Conservation (phyloP, 2,113 vertebrate species). For the Phainopepla nitens region DNA sequence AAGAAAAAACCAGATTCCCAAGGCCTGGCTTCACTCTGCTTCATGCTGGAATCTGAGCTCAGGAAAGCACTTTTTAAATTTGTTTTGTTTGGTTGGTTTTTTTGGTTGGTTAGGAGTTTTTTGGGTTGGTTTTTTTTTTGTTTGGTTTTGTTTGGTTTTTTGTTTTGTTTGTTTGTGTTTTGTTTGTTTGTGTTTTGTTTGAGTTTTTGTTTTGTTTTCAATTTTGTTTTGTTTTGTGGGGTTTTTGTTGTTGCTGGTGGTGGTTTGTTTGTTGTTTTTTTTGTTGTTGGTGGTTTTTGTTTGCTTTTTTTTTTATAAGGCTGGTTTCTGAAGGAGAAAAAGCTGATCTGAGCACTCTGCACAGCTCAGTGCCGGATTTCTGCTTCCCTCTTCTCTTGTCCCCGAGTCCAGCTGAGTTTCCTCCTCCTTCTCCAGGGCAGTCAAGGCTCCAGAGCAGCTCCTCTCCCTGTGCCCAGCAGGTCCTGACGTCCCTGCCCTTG, state of each 20-base stretch:
- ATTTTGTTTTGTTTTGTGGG: too few species aligned
- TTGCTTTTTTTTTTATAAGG: too few species aligned
- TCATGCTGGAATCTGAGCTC: not conserved
- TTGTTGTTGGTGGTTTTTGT: too few species aligned
- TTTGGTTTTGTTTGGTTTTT: too few species aligned
- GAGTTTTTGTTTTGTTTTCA: not conserved
- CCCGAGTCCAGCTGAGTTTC: not conserved
- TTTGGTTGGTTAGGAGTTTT: too few species aligned
- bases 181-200: too few species aligned
- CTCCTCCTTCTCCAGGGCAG: not conserved
- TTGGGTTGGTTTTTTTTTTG: too few species aligned
- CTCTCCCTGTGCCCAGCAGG: fast-evolving
- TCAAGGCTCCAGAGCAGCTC: not conserved
- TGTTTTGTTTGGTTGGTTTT: too few species aligned
- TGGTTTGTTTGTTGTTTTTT: too few species aligned
- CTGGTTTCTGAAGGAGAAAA: not conserved
- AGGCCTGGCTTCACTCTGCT: not conserved
- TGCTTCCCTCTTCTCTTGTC: not conserved
- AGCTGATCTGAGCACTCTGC: not conserved
- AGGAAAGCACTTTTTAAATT: not conserved
- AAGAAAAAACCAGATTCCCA: not conserved
- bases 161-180: too few species aligned
- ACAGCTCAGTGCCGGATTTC: not conserved
- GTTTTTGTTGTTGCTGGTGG: too few species aligned
- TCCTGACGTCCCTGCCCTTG: fast-evolving